Evolutionary conservation across 2,797 vertebrate genomes (phyloP).

Genomic region (Silurus aristotelis): DNA sequence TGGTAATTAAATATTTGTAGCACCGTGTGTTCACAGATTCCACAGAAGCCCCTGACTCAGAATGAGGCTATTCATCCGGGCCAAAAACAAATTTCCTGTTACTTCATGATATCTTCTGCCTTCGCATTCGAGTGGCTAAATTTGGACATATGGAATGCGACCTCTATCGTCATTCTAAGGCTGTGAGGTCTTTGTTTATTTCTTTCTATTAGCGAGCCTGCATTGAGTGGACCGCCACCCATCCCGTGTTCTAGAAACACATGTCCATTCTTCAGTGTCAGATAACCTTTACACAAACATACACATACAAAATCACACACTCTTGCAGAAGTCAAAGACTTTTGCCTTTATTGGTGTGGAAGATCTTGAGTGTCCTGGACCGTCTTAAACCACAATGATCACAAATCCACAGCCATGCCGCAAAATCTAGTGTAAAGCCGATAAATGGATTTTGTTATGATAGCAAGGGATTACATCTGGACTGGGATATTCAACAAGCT

Average conservation of each 20-base stretch:
- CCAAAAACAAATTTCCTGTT: slow-evolving; percentile 26
- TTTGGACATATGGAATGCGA: slow-evolving; percentile 52
- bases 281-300: background rate
- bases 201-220: slow-evolving; percentile 37
- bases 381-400: background rate
- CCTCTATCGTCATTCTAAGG: slow-evolving; percentile 47
- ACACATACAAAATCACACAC: background rate
- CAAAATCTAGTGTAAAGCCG: background rate
- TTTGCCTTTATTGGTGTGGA: background rate
- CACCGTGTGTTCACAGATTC: background rate
- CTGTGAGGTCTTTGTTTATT: slow-evolving; percentile 50
- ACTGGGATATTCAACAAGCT: background rate
- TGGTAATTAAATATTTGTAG: background rate
- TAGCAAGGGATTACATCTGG: background rate
- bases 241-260: slow-evolving; percentile 27
- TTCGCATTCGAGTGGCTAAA: slow-evolving; percentile 39
- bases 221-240: slow-evolving; percentile 41
- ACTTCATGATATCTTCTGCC: slow-evolving; percentile 25
- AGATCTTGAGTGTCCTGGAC: background rate
- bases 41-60: background rate
- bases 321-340: too few relatives aligned
- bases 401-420: background rate
- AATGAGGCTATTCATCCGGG: slow-evolving; percentile 10
- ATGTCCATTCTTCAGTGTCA: slow-evolving; percentile 17
- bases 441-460: background rate